Evolutionary conservation across 2,888 invertebrate genomes (phyloP).

Genomic region (Neocrepidodera transversa): DNA sequence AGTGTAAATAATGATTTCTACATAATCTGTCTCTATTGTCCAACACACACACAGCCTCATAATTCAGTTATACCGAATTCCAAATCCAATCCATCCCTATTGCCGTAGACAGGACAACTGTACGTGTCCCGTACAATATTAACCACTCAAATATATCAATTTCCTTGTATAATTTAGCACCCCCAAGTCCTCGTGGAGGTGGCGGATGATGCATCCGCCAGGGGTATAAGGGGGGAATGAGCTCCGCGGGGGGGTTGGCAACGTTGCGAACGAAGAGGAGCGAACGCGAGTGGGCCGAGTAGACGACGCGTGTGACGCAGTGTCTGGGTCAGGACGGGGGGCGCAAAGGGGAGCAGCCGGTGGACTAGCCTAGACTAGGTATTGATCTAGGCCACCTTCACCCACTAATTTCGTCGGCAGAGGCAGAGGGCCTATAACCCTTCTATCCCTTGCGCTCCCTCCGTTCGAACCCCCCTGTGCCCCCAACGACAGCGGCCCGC

Average conservation of each 20-base stretch:
- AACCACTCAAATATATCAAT: slow-evolving; percentile 36
- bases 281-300: slow-evolving; percentile 39
- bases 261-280: slow-evolving; percentile 32
- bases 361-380: slow-evolving; percentile 59
- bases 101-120: too few species aligned
- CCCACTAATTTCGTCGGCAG: slow-evolving; percentile 60
- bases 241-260: slow-evolving; percentile 24
- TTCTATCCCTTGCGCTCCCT: slow-evolving; percentile 28
- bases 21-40: too few species aligned
- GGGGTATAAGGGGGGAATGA: not conserved
- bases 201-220: slow-evolving; percentile 27
- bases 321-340: slow-evolving; percentile 46
- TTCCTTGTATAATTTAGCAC: slow-evolving; percentile 44
- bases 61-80: too few species aligned
- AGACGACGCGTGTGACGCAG: slow-evolving; percentile 44
- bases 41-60: too few species aligned
- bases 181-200: slow-evolving; percentile 10
- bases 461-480: slow-evolving; percentile 23
- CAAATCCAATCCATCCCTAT: too few species aligned
- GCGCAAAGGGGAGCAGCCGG: slow-evolving; percentile 38
- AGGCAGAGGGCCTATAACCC: slow-evolving; percentile 42
- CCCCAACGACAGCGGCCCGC: slow-evolving; percentile 43
- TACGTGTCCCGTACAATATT: slow-evolving; percentile 23
- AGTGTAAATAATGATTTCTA: too few species aligned
- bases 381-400: slow-evolving; percentile 61